Evolutionary conservation across 2,888 invertebrate genomes (phyloP).

Genomic region (Scrobipalpa costella): DNA sequence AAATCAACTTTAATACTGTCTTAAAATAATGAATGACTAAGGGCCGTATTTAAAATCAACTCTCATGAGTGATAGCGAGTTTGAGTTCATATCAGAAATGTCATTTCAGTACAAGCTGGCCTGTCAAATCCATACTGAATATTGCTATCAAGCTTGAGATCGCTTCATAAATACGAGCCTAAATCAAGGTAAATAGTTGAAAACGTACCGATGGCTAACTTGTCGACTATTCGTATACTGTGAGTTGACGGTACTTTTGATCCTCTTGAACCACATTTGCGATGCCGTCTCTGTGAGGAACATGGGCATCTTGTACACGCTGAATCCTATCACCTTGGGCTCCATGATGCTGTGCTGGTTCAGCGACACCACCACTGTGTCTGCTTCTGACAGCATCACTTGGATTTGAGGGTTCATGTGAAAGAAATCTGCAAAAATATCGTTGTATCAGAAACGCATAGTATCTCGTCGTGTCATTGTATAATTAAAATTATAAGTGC

Average conservation of each 20-base stretch:
- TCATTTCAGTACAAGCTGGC: no score
- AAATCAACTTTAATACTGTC: no score
- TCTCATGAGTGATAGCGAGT: no score
- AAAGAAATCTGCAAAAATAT: slow-evolving; percentile 85
- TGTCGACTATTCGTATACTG: slow-evolving; percentile 96
- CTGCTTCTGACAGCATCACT: slow-evolving; percentile 85
- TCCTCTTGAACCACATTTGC: slow-evolving; percentile 90
- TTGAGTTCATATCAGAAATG: no score
- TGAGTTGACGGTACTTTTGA: slow-evolving; percentile 92
- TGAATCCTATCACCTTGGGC: slow-evolving; percentile 96
- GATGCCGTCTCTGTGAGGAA: slow-evolving; percentile 87
- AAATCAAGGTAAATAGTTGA: not conserved
- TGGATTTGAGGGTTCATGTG: slow-evolving; percentile 96
- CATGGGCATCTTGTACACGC: slow-evolving; percentile 88
- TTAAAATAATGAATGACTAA: no score
- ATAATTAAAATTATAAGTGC: no score
- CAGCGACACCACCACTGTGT: slow-evolving; percentile 87
- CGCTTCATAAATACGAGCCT: no score
- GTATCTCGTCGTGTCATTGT: no score
- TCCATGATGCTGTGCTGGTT: slow-evolving; percentile 96
- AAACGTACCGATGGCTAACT: slow-evolving; percentile 82
- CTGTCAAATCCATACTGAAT: no score
- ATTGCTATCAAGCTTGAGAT: no score
- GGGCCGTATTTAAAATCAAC: no score
- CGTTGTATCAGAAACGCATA: not conserved